Conservation (phyloP, 2,888 invertebrate genomes). For the Synanthedon vespiformis region DNA sequence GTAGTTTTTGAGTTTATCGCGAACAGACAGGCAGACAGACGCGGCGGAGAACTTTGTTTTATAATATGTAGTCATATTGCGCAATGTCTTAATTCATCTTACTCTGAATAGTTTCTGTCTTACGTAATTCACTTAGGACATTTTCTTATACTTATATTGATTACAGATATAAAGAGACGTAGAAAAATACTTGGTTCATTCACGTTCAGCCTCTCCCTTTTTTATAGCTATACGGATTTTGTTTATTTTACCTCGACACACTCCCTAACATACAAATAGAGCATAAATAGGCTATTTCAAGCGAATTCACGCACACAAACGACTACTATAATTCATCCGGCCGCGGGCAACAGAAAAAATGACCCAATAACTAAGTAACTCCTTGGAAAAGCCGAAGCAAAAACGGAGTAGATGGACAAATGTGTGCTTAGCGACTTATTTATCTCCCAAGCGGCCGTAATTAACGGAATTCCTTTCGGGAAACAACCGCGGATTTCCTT, state of each 20-base stretch:
- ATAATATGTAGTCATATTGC: no score
- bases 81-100: no score
- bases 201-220: background rate
- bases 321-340: constrained; percentile 46
- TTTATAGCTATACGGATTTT: constrained; percentile 17
- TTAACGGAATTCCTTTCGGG: constrained; percentile 47
- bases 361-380: constrained; percentile 49
- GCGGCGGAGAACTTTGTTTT: no score
- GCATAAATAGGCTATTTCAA: constrained; percentile 41
- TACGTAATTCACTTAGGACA: no score
- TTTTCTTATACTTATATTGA: no score
- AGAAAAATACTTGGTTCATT: background rate
- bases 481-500: constrained; percentile 46
- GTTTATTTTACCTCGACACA: constrained; percentile 29
- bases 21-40: no score
- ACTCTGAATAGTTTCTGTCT: no score
- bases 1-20: no score
- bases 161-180: no score
- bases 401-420: constrained; percentile 58
- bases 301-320: constrained; percentile 44
- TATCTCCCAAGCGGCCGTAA: constrained; percentile 47
- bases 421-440: constrained; percentile 61
- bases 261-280: constrained; percentile 29
- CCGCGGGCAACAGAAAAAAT: constrained; percentile 31
- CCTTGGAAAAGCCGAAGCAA: constrained; percentile 36